Evolutionary conservation across 2,888 invertebrate species (phyloP), one percentile per base, ranked within the genome.

Genomic region (Diloba caeruleocephala): DNA sequence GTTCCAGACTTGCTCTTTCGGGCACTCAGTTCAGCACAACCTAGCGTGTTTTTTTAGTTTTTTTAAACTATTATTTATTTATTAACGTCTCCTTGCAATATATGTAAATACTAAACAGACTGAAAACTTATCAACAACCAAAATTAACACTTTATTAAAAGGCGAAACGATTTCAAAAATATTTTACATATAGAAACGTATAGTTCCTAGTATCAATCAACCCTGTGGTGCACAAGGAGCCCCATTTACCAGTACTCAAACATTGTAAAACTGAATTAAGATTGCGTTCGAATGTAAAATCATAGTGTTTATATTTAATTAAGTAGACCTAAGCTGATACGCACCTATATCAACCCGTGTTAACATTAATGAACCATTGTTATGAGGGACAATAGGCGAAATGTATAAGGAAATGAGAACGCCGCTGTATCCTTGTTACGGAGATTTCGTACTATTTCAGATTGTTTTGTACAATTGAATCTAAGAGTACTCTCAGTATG

Each of bases 361-460:
- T 55, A 32, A 56, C 59, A 60, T 75, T 82, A 86, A 85, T 75
- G 77, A 85, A 83, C 79, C 79, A 86, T 87, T 85, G 87, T 86
- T 75, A 32, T 19, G 48, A 44, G 58, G 60, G 71, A 86, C 85
- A 87, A 85, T 81, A 54, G 61, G 69, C 42, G 49, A 60, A 66
- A 73, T 76, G 74, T 78, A 60, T 70, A 71, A 63, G 72, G 74
- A 74, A 78, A 79, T 72, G 61, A 73, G 65, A 73, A 74, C 73
- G 69, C 36, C 52, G 61, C 61, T 57, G 60, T 64, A 65, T 73
- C 68, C 71, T 56, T 41, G 55, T 56, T 59, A 63, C 44, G 45
- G 44, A 31, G 37, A 51, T 41, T 65, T 53, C 10, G 38, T 28
- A 58, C 58, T 53, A 54, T 55, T 53, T 44, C 32, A 60, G 44